Percentiles rank a stretch among this genome's conserved stretches.
Conservation (phyloP, 2,888 invertebrate species). For the Dioctria linearis region DNA sequence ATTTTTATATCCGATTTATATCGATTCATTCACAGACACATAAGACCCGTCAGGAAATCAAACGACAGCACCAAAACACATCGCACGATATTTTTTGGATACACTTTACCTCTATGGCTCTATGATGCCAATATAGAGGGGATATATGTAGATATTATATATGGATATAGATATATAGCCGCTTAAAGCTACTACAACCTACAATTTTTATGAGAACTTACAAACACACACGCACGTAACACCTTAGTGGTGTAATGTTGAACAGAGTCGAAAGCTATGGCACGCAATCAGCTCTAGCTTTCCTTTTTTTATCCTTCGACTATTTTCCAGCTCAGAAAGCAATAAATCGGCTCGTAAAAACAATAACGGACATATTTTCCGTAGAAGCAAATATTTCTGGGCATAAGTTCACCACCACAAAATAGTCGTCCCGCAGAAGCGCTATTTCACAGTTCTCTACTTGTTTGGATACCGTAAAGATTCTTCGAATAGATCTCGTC, state of each 20-base stretch:
- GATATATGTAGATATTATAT: neutral
- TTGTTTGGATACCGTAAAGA: slow-evolving; percentile 14
- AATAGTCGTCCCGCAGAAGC: neutral
- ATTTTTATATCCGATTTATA: slow-evolving; percentile 63
- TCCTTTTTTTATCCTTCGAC: slow-evolving; percentile 27
- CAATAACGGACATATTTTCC: slow-evolving; percentile 17
- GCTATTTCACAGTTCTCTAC: slow-evolving; percentile 29
- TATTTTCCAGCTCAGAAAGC: slow-evolving; percentile 25
- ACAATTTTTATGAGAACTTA: slow-evolving; percentile 20
- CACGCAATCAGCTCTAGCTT: slow-evolving; percentile 25
- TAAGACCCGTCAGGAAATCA: slow-evolving; percentile 50
- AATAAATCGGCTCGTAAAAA: slow-evolving; percentile 42
- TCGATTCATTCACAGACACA: slow-evolving; percentile 52
- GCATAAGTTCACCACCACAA: neutral
- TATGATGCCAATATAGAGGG: no score
- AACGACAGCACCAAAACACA: slow-evolving; percentile 50
- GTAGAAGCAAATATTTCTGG: slow-evolving; percentile 3
- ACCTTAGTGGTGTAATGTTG: slow-evolving; percentile 5
- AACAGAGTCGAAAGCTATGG: slow-evolving; percentile 10
- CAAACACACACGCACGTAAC: slow-evolving; percentile 44
- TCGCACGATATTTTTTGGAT: slow-evolving; percentile 46
- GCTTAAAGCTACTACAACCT: neutral
- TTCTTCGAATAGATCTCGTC: slow-evolving; percentile 2
- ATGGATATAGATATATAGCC: neutral
- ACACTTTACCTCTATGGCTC: slow-evolving; percentile 20